Base-by-base conservation (phyloP, 2,113 vertebrate genomes). In the Bos taurus region DNA sequence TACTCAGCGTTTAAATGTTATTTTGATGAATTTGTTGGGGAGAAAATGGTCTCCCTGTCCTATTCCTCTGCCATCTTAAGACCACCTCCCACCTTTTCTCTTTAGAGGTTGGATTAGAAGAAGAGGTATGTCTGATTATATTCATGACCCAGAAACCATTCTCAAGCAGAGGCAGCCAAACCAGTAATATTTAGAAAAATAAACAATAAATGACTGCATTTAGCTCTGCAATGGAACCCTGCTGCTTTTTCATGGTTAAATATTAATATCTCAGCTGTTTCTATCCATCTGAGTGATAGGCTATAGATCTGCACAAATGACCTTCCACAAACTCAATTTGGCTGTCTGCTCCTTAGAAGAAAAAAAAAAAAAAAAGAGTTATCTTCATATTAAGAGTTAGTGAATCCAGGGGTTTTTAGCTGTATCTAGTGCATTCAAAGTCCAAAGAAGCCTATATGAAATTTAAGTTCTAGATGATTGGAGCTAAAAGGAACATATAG, bases 161-260 rank as follows among this genome's bases (percentile, higher is more conserved):
- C 98, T 98, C 98, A 98, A 98, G 98, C 97, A 98, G 96, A 98
- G 98, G 98, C 97, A 98, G 97, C 97, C 98, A 98, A 99, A 98
- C 98, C 98, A 98, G 98, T 98, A 98, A 98, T 98, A 98, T 99
- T 99, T 98, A 98, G 98, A 99, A 98, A 98, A 99, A 98, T 98
- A 98, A 98, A 96, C 97, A 98, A 98, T 13, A 99, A 97, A 95
- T 98, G 97, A 98, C 97, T 99, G 97, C 97, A 98, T 99, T 99
- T 98, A 98, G 97, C 96, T 98, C 81, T 95, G 96, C 0, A 30
- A 96, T 98, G 94, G 94, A 98, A 48, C 87, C 98, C 98, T 86
- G 95, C 98, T 98, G 97, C 56, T 97, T 98, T 91, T 98, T 99
- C 97, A 97, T 97, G 98, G 98, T 98, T 98, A 96, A 98, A 98